Percentiles rank a stretch among this genome's conserved stretches.
Evolutionary conservation across 1,140 invertebrate genomes (phyloP).

Genomic region (Nasonia vitripennis): DNA sequence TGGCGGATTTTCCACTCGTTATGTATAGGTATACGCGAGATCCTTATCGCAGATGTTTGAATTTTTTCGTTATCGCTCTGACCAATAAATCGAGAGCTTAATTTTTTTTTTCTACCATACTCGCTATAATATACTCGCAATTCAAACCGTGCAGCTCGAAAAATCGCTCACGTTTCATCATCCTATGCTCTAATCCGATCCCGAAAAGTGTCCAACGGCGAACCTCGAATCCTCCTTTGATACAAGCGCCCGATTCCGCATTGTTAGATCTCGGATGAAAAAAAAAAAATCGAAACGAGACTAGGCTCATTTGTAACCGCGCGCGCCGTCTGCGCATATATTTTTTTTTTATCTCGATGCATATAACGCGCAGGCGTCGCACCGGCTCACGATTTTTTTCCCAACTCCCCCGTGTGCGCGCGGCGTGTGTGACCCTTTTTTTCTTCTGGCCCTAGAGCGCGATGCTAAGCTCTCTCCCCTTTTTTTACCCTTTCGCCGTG

Average conservation of each 20-base stretch:
- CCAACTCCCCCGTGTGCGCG: constrained; percentile 22
- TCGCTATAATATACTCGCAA: too few relatives aligned
- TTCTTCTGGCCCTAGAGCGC: neutral
- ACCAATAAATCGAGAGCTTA: too few relatives aligned
- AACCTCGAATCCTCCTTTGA: neutral
- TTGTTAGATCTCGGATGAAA: neutral
- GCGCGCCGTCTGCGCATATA: neutral
- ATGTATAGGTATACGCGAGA: too few relatives aligned
- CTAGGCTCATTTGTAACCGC: constrained; percentile 26
- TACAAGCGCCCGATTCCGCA: neutral
- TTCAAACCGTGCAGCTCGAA: too few relatives aligned
- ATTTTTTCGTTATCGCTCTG: too few relatives aligned
- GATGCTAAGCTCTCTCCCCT: neutral
- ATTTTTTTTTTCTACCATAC: too few relatives aligned
- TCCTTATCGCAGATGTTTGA: too few relatives aligned
- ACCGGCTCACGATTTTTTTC: constrained; percentile 16
- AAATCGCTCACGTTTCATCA: too few relatives aligned
- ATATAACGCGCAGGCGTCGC: neutral
- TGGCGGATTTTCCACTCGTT: constrained; percentile 23
- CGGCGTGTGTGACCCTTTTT: constrained; percentile 21
- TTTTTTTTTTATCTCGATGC: constrained; percentile 30
- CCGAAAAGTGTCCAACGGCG: neutral
- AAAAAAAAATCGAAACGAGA: neutral
- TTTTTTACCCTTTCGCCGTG: constrained; percentile 42
- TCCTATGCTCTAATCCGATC: neutral